Conservation (phyloP, 2,797 vertebrate species). For the Cephalopachus bancanus region DNA sequence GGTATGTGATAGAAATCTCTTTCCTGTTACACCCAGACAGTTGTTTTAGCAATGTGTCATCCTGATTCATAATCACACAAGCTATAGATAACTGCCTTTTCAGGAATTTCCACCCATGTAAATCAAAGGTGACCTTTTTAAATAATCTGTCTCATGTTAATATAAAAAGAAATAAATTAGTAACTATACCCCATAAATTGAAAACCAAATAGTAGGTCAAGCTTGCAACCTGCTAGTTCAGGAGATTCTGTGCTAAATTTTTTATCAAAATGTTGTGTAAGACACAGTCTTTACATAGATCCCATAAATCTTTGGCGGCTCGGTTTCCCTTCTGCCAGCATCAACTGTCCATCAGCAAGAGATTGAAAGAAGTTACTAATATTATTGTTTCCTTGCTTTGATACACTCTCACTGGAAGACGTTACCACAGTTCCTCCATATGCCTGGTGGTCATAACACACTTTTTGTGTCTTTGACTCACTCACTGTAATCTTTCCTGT, state of each 20-base stretch:
- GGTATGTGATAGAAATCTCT: neutral
- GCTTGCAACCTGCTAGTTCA: neutral
- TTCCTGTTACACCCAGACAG: neutral
- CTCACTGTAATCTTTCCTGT: neutral
- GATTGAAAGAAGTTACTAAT: neutral
- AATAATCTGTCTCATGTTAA: neutral
- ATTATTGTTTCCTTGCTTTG: neutral
- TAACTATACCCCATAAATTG: neutral
- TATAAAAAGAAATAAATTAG: neutral
- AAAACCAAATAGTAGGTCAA: neutral
- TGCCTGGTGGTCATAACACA: neutral
- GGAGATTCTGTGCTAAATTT: neutral
- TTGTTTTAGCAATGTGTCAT: neutral
- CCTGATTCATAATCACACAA: conserved; percentile 23
- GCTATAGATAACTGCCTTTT: neutral
- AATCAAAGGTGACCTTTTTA: neutral
- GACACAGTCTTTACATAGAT: neutral
- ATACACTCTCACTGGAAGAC: neutral
- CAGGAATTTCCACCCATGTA: neutral
- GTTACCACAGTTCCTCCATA: neutral
- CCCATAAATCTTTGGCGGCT: neutral
- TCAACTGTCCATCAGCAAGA: neutral
- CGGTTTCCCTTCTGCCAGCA: neutral
- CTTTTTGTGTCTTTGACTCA: neutral
- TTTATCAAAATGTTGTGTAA: neutral